Evolutionary conservation across 2,888 invertebrate genomes (phyloP), one percentile per base, ranked within the genome.

Genomic region (Polydrusus pterygomalis): DNA sequence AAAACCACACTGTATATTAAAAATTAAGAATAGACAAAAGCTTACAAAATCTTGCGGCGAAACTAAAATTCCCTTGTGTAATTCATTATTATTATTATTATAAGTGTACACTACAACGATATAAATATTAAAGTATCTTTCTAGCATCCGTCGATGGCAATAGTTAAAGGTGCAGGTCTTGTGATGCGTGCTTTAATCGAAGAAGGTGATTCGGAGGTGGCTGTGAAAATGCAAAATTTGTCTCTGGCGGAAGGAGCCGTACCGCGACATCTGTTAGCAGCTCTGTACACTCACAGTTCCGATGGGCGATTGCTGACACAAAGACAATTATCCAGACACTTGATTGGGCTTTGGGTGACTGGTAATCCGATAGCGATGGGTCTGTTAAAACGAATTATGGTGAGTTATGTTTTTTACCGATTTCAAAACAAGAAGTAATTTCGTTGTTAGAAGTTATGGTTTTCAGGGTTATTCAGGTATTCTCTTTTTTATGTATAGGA

Each of bases 141-240:
- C 5, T 40, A 96, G 93, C 98, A 98, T 90, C 97, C 97, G 0
- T 99, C 98, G 3, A 91, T 98, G 90, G 98, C 99, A 0, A 97
- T 99, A 78, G 97, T 99, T 1, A 99, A 99, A 89, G 99, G 99
- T 47, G 99, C 99, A 0, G 99, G 99, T 0, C 89, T 99, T 69
- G 96, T 99, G 62, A 96, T 99, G 94, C 93, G 98, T 78, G 99
- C 99, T 18, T 92, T 99, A 34, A 98, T 99, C 70, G 99, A 99
- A 88, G 99, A 99, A 88, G 98, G 98, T 1, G 95, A 96, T 80
- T 91, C 93, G n/a, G 94, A 94, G 82, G 95, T 97, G 13, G 97
- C 98, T 0, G 92, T 94, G 38, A 93, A 95, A 84, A 98, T 99
- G 97, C 99, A 98, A 88, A 94, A 96, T 64, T 89, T 99, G 79